phyloP scores from a whole-genome alignment of 2,888 invertebrate genomes.

The Stenotaenia linearis region DNA sequence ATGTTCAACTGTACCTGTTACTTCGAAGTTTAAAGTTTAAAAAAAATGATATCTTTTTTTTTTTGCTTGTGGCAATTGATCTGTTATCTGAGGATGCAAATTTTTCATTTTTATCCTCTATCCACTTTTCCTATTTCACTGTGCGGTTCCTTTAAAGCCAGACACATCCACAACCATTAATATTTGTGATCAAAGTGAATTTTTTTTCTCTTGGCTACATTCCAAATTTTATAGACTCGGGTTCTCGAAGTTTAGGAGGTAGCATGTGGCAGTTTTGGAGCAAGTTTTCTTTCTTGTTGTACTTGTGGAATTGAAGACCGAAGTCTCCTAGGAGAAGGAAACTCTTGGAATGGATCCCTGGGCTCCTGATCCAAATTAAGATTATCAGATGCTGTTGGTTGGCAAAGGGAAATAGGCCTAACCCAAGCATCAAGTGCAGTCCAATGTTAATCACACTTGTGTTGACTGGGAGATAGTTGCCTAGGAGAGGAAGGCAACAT shows the following conservation, averaged over 20 bases:
- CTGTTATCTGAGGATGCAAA: not conserved
- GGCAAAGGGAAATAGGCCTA: slow-evolving; percentile 10
- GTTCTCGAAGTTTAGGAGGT: not conserved
- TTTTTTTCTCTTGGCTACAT: not conserved
- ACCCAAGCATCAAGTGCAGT: slow-evolving; percentile 7
- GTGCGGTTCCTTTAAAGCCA: not conserved
- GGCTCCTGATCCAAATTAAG: slow-evolving; percentile 24
- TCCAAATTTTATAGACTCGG: slow-evolving; percentile 16
- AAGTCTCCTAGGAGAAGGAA: slow-evolving; percentile 14
- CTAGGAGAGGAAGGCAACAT: slow-evolving; percentile 17
- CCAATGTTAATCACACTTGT: slow-evolving; percentile 24
- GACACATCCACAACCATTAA: slow-evolving; percentile 8
- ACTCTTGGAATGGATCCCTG: slow-evolving; percentile 16
- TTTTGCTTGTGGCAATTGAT: not conserved
- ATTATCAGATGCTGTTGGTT: slow-evolving; percentile 20
- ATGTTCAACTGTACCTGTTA: not conserved
- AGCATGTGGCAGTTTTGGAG: not conserved
- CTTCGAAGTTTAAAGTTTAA: too few species aligned
- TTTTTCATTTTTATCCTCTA: not conserved
- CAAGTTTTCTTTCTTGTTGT: slow-evolving; percentile 17
- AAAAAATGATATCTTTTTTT: too few species aligned
- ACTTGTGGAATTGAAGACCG: slow-evolving; percentile 1
- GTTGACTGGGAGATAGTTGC: slow-evolving; percentile 24
- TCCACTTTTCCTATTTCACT: not conserved
- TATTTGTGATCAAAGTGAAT: slow-evolving; percentile 3